phyloP scores from a whole-genome alignment of 2,797 vertebrate genomes.

The Protonibea diacanthus region DNA sequence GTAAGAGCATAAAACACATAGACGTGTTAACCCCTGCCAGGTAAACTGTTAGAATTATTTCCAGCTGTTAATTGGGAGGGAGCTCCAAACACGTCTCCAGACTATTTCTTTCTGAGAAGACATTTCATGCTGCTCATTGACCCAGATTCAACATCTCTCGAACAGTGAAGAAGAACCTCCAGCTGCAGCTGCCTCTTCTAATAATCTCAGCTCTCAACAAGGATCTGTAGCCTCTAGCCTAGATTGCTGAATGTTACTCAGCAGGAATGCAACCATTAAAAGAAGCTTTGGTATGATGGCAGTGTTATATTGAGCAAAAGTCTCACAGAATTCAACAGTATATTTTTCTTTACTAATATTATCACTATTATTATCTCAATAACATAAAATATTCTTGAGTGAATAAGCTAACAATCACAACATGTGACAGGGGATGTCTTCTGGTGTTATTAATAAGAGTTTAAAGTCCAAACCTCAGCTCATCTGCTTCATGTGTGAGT shows the following conservation, averaged over 20 bases:
- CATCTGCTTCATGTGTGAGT: neutral
- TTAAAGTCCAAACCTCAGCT: neutral
- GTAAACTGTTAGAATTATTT: slow-evolving; percentile 60
- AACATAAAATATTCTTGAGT: neutral
- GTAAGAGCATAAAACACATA: slow-evolving; percentile 24
- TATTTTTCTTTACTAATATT: neutral
- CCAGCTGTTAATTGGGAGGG: slow-evolving; percentile 67
- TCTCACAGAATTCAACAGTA: neutral
- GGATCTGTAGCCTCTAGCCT: slow-evolving; percentile 27
- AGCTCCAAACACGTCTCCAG: slow-evolving; percentile 54
- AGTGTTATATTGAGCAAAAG: neutral
- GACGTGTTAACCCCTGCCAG: slow-evolving; percentile 59
- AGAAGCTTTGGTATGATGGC: slow-evolving; percentile 1
- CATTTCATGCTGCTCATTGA: slow-evolving; percentile 76
- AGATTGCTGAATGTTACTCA: slow-evolving; percentile 22
- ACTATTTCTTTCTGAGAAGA: slow-evolving; percentile 75
- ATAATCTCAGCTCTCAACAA: slow-evolving; percentile 34
- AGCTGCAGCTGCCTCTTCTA: slow-evolving; percentile 42
- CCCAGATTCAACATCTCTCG: slow-evolving; percentile 76
- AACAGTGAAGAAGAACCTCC: slow-evolving; percentile 47
- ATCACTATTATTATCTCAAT: neutral
- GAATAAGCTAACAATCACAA: neutral
- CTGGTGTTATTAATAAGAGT: neutral
- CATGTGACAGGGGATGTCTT: neutral
- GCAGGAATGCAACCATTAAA: slow-evolving; percentile 36